Conservation (phyloP, 2,888 invertebrate genomes). For the Cephus runcator region DNA sequence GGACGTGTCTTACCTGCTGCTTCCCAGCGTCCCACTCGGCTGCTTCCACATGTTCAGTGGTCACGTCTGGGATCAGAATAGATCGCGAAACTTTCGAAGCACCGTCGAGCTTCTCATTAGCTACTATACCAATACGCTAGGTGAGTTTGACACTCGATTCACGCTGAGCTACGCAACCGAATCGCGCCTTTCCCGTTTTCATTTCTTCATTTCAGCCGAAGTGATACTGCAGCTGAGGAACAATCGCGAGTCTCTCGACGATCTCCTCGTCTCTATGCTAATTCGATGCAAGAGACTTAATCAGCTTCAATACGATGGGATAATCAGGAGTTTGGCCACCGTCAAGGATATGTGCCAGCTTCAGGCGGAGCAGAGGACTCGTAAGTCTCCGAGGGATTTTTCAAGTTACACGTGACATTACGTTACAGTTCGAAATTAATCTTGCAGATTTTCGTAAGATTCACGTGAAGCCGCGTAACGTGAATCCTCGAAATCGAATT, state of each 20-base stretch:
- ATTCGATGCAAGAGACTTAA: slow-evolving; percentile 62
- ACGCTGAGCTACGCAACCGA: background rate
- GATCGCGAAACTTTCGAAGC: slow-evolving; percentile 64
- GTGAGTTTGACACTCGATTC: slow-evolving; percentile 36
- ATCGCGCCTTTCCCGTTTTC: background rate
- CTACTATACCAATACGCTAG: slow-evolving; percentile 64
- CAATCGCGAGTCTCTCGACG: slow-evolving; percentile 66
- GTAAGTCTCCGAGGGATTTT: slow-evolving; percentile 37
- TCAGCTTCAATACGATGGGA: slow-evolving; percentile 66
- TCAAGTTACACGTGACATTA: background rate
- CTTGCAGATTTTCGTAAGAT: slow-evolving; percentile 53
- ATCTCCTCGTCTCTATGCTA: slow-evolving; percentile 62
- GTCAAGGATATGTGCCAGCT: slow-evolving; percentile 61
- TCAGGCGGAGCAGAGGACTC: slow-evolving; percentile 53
- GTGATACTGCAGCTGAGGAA: slow-evolving; percentile 65
- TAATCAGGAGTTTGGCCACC: slow-evolving; percentile 63
- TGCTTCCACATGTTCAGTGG: slow-evolving; percentile 65
- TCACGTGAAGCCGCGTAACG: slow-evolving; percentile 58
- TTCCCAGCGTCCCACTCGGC: slow-evolving; percentile 65
- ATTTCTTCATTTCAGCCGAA: slow-evolving; percentile 50
- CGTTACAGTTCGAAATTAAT: background rate
- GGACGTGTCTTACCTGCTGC: slow-evolving; percentile 64
- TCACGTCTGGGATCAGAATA: slow-evolving; percentile 66
- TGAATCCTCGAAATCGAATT: slow-evolving; percentile 54
- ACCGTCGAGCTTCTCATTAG: slow-evolving; percentile 62